These are phyloP conservation scores for Accipiter virgatus DNA, from an alignment of 2,113 vertebrate genomes.

Conservation along the genomic window DNA sequence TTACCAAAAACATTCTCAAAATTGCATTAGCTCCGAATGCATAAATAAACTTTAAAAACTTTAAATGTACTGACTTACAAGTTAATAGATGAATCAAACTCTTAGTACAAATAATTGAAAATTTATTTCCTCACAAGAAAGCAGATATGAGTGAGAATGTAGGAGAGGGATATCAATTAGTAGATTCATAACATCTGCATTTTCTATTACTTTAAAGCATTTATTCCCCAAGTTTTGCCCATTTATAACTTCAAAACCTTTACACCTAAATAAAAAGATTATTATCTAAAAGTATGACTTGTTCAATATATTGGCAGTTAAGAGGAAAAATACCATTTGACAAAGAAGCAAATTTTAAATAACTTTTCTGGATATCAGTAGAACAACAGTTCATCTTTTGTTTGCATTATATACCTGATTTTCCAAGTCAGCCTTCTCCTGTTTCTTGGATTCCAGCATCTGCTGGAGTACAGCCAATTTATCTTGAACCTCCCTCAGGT, in stretches of 20 bases:
- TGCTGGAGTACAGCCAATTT: slow-evolving; percentile 80
- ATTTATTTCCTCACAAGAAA: neutral
- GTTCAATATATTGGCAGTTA: neutral
- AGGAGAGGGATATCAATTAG: neutral
- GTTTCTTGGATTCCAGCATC: slow-evolving; percentile 82
- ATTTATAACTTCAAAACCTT: neutral
- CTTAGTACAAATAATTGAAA: neutral
- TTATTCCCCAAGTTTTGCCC: neutral
- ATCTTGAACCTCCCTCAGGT: slow-evolving; percentile 82
- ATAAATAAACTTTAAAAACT: neutral
- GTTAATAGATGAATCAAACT: neutral
- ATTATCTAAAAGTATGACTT: neutral
- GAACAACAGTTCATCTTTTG: neutral
- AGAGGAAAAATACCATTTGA: neutral
- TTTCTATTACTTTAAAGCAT: neutral
- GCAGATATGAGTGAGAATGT: neutral
- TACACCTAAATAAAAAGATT: neutral
- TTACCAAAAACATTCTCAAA: neutral
- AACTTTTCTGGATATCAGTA: neutral
- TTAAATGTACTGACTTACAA: neutral
- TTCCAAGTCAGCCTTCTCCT: slow-evolving; percentile 85
- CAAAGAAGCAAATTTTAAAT: neutral
- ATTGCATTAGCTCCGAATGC: neutral
- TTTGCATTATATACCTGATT: slow-evolving; percentile 76
- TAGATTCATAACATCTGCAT: neutral